These are phyloP conservation scores for Anolis apletophallus DNA, from an alignment of 2,797 vertebrate species.

Conservation along the genomic window DNA sequence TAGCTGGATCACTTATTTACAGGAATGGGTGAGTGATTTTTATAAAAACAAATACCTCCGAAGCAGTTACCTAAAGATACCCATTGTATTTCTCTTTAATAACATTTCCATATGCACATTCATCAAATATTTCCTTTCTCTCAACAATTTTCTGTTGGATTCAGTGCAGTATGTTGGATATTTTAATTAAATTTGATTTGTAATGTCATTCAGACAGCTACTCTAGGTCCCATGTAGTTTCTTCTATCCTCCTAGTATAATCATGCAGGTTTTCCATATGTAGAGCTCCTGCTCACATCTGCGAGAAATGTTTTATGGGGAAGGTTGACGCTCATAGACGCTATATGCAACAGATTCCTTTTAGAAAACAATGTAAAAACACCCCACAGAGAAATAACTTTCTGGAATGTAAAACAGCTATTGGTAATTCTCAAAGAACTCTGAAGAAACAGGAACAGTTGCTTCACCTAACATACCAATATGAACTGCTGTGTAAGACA, in stretches of 20 bases:
- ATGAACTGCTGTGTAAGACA: neutral
- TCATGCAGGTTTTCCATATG: conserved; percentile 40
- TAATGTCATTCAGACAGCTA: conserved; percentile 12
- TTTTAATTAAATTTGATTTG: conserved; percentile 44
- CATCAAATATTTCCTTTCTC: neutral
- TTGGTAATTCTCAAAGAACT: neutral
- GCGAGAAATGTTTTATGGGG: conserved; percentile 35
- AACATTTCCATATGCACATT: neutral
- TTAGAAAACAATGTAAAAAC: neutral
- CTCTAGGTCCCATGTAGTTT: conserved; percentile 22
- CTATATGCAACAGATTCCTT: conserved; percentile 4
- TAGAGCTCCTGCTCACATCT: conserved; percentile 18
- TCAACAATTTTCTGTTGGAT: neutral
- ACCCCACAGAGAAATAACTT: conserved; percentile 8
- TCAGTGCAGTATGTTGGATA: conserved; percentile 9
- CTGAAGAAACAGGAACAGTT: neutral
- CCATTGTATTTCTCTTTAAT: neutral
- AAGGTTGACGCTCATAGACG: conserved; percentile 6
- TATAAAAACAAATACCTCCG: neutral
- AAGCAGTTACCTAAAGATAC: neutral
- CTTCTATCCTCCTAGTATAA: conserved; percentile 1
- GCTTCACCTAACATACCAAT: neutral
- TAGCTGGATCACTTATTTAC: neutral
- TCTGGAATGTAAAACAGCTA: neutral
- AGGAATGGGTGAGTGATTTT: neutral